These are phyloP conservation scores for Metallyticus violacea DNA, from an alignment of 2,888 invertebrate genomes.

Conservation along the genomic window DNA sequence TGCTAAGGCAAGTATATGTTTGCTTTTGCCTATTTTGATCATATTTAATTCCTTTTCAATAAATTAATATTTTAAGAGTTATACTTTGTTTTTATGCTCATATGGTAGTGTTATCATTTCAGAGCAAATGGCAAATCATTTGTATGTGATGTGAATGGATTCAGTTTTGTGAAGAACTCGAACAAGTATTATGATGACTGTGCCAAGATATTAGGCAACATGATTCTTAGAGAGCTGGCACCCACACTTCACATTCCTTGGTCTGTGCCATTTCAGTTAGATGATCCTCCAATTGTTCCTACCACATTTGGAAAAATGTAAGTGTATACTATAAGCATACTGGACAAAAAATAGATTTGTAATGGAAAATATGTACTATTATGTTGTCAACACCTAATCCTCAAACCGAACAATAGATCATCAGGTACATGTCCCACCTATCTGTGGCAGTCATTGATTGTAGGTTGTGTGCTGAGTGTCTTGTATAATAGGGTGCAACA, in stretches of 20 bases:
- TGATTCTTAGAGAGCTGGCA: slow-evolving; percentile 92
- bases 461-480: too few species aligned
- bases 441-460: too few species aligned
- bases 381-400: too few species aligned
- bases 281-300: slow-evolving; percentile 98
- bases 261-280: slow-evolving; percentile 94
- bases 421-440: too few species aligned
- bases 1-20: slow-evolving; percentile 64
- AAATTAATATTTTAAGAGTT: neutral
- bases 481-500: too few species aligned
- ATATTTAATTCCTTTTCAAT: too few species aligned
- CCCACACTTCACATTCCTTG: slow-evolving; percentile 96
- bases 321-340: too few species aligned
- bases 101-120: slow-evolving; percentile 36
- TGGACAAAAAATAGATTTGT: too few species aligned
- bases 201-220: slow-evolving; percentile 96
- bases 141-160: slow-evolving; percentile 99
- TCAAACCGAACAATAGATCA: too few species aligned
- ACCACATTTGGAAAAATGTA: slow-evolving; percentile 98
- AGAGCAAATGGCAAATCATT: slow-evolving; percentile 98
- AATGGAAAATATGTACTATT: too few species aligned
- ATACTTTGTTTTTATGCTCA: neutral
- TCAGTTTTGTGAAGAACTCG: slow-evolving; percentile 99
- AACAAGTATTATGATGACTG: slow-evolving; percentile 99
- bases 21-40: too few species aligned